Evolutionary conservation across 2,888 invertebrate genomes (phyloP).

Genomic region (Lithophane semibrunnea): DNA sequence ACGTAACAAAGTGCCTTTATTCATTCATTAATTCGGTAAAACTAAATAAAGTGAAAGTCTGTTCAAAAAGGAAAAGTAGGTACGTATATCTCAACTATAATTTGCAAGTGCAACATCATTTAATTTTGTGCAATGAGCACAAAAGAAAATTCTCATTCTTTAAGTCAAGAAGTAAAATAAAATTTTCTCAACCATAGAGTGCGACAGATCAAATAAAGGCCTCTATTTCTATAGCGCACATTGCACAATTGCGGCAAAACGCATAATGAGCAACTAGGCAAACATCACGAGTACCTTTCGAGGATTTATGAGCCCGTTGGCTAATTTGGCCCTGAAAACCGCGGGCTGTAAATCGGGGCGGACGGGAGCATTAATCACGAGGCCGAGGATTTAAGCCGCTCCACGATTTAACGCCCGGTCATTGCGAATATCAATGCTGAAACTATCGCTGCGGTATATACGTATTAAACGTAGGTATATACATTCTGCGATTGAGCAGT

Average conservation of each 20-base stretch:
- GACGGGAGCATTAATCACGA: slow-evolving; percentile 78
- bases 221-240: slow-evolving; percentile 11
- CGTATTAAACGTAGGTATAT: slow-evolving; percentile 5
- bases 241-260: slow-evolving; percentile 31
- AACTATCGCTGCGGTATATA: slow-evolving; percentile 47
- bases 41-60: not conserved
- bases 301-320: slow-evolving; percentile 75
- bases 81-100: not conserved
- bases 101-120: not conserved
- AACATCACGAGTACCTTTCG: slow-evolving; percentile 66
- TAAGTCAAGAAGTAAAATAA: not conserved
- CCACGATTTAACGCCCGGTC: slow-evolving; percentile 67
- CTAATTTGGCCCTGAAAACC: slow-evolving; percentile 80
- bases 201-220: not conserved
- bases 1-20: slow-evolving; percentile 18
- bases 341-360: slow-evolving; percentile 79
- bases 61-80: not conserved
- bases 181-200: not conserved
- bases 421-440: slow-evolving; percentile 66
- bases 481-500: slow-evolving; percentile 8
- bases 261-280: slow-evolving; percentile 41
- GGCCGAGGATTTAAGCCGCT: slow-evolving; percentile 67
- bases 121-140: not conserved
- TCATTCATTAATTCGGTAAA: not conserved
- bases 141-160: not conserved